These are phyloP conservation scores for Tarsius wallacei DNA, from an alignment of 2,797 vertebrate genomes.

Conservation along the genomic window DNA sequence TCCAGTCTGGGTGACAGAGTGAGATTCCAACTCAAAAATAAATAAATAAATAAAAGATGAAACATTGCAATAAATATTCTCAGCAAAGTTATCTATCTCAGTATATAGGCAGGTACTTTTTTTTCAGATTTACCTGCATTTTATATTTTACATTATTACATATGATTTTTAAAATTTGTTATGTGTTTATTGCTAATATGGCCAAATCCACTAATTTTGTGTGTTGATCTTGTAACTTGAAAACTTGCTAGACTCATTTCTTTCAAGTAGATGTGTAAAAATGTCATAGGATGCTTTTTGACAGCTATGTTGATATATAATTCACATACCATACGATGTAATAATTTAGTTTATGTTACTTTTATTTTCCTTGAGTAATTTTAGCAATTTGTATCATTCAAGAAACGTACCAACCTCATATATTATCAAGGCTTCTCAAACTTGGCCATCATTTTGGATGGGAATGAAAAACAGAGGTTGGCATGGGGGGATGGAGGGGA, in stretches of 20 bases:
- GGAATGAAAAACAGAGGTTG: too few relatives aligned
- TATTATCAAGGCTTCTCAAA: not conserved
- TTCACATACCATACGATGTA: not conserved
- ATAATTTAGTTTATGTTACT: not conserved
- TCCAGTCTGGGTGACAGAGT: too few relatives aligned
- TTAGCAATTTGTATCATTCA: not conserved
- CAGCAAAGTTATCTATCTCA: not conserved
- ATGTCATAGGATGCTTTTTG: not conserved
- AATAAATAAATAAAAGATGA: too few relatives aligned
- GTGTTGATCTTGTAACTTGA: not conserved
- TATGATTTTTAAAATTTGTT: not conserved
- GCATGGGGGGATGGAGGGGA: too few relatives aligned
- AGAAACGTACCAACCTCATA: not conserved
- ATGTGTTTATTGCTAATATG: not conserved
- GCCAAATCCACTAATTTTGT: not conserved
- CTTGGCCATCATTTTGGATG: not conserved
- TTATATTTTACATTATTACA: not conserved
- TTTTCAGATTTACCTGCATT: not conserved
- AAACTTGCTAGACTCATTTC: not conserved
- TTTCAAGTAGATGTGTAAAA: not conserved
- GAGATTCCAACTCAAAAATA: too few relatives aligned
- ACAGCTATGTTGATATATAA: not conserved
- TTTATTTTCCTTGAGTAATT: not conserved
- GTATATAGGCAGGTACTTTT: too few relatives aligned
- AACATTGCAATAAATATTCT: not conserved